Percentiles rank a stretch among this genome's conserved stretches.
Evolutionary conservation across 2,888 invertebrate species (phyloP).

Genomic region (Amiota minor): DNA sequence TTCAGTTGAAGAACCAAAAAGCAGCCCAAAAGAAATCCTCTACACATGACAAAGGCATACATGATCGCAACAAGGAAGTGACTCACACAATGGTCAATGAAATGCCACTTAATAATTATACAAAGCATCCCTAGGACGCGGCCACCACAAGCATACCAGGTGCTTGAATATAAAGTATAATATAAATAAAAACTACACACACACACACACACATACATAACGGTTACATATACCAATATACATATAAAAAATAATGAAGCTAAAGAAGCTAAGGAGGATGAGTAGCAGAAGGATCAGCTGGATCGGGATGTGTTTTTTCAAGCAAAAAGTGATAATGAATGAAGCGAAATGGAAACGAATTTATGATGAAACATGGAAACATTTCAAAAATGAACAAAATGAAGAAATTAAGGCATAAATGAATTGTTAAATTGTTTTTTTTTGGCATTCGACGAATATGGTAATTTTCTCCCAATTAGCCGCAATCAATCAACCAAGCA

Average conservation of each 20-base stretch:
- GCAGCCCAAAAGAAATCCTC: conserved; percentile 71
- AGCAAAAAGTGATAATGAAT: conserved; percentile 13
- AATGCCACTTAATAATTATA: conserved; percentile 71
- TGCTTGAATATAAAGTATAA: conserved; percentile 52
- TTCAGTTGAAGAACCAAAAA: conserved; percentile 72
- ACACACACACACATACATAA: background rate
- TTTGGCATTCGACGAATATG: too few species aligned
- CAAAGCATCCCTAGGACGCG: conserved; percentile 71
- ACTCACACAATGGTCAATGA: conserved; percentile 68
- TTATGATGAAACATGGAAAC: conserved; percentile 4
- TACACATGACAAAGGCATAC: conserved; percentile 65
- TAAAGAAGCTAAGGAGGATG: background rate
- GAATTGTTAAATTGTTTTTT: background rate
- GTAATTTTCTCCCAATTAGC: conserved; percentile 1
- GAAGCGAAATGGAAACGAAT: conserved; percentile 1
- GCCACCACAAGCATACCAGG: conserved; percentile 53
- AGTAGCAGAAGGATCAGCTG: background rate
- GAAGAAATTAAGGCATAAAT: background rate
- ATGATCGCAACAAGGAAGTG: conserved; percentile 70
- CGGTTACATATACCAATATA: too few species aligned
- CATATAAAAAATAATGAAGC: conserved; percentile 9
- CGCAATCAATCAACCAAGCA: conserved; percentile 2
- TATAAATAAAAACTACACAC: conserved; percentile 22
- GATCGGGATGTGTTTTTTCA: background rate
- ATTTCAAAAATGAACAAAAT: background rate